Evolutionary conservation across 2,888 invertebrate genomes (phyloP), one percentile per base, ranked within the genome.

Genomic region (Lacanobia wlatinum): DNA sequence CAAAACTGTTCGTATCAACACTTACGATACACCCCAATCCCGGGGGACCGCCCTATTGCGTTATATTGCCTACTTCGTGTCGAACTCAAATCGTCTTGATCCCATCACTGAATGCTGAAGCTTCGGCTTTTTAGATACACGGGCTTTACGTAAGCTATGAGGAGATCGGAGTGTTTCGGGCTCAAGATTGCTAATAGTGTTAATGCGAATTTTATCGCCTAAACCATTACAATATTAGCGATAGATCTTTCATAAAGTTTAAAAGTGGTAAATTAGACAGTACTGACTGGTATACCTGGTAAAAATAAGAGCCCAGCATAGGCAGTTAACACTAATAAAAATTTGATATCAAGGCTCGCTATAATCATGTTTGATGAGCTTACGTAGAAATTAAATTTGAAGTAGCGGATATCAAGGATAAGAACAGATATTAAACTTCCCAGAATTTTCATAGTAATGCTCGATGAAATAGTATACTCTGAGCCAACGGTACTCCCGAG

Each of bases 1-100:
- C 90, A 90, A 88, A 92, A 92, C 89, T 90, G 90, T 89, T 91
- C 90, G 91, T 89, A 89, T 87, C 87, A 85, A 91, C 91, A 89
- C 90, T 92, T 89, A 85, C 90, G 90, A 91, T 90, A 91, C 91
- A 91, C 88, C 88, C 88, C 90, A 88, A 90, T 90, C 90, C 91
- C 90, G 88, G 71, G 89, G 89, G 91, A 87, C 86, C 83, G 81
- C 87, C 88, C 88, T 84, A 87, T 87, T 86, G 87, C 89, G 87
- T 88, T 87, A 90, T 88, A 90, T 90, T 90, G 89, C 90, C 88
- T 88, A 87, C 84, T 87, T 84, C 80, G 85, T 84, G 86, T 82
- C 78, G 80, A 82, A 86, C 89, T 83, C 73, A 83, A 88, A 85
- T 86, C 82, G 84, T 91, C 90, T 93, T 92, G 92, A 92, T 93